phyloP scores from a whole-genome alignment of 2,113 vertebrate species.

The Leucopsar rothschildi region DNA sequence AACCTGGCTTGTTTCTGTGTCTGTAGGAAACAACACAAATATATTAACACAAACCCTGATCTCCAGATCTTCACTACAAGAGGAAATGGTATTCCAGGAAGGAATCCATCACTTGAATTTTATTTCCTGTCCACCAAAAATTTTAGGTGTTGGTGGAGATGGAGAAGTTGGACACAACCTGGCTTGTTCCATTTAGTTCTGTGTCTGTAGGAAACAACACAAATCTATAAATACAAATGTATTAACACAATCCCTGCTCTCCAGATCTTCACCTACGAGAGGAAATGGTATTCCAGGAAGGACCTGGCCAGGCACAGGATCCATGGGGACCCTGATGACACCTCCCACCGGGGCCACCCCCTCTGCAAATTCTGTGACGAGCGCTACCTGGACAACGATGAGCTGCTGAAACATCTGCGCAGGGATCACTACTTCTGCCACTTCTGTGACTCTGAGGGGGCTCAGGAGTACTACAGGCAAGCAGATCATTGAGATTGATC shows the following conservation, averaged over 20 bases:
- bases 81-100: constrained; percentile 95
- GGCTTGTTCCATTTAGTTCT: too few relatives aligned
- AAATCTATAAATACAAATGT: too few relatives aligned
- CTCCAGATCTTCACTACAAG: constrained; percentile 90
- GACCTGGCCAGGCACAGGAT: constrained; percentile 91
- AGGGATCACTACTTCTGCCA: constrained; percentile 98
- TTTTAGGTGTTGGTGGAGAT: too few relatives aligned
- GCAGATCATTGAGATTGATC: rapidly evolving
- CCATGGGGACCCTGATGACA: constrained; percentile 94
- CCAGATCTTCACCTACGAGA: constrained; percentile 91
- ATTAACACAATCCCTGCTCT: neutral
- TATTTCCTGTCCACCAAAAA: too few relatives aligned
- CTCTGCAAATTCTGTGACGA: constrained; percentile 98
- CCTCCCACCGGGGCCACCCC: constrained; percentile 93
- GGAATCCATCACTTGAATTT: constrained; percentile 58
- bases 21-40: neutral
- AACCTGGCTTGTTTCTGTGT: rapidly evolving
- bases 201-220: too few relatives aligned
- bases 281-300: constrained; percentile 96
- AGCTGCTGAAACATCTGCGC: constrained; percentile 91
- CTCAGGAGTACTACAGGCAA: constrained; percentile 93
- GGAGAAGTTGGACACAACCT: too few relatives aligned
- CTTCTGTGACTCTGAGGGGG: constrained; percentile 94
- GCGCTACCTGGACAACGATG: constrained; percentile 94
- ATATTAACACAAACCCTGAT: neutral